Percentiles rank a stretch among this genome's conserved stretches.
Conservation (phyloP, 2,113 vertebrate species). For the Podilymbus podiceps region DNA sequence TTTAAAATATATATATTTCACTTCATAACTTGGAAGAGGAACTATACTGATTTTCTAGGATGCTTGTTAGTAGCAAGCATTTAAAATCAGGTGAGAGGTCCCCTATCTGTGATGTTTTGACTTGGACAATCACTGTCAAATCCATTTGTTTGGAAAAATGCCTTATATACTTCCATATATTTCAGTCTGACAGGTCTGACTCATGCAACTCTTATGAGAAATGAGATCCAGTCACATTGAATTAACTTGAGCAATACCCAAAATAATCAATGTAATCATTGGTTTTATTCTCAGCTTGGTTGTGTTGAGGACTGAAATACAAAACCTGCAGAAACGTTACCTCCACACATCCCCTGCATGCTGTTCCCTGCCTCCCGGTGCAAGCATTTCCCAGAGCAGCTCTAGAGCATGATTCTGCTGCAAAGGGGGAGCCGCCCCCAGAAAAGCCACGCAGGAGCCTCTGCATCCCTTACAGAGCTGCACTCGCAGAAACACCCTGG, state of each 20-base stretch:
- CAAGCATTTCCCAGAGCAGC: neutral
- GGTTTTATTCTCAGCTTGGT: neutral
- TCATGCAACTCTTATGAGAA: neutral
- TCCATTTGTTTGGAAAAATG: neutral
- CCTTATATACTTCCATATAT: neutral
- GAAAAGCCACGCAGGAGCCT: neutral
- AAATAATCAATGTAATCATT: neutral
- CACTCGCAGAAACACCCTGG: neutral
- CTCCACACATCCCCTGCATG: neutral
- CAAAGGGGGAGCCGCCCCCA: neutral
- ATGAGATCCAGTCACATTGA: neutral
- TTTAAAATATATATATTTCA: neutral
- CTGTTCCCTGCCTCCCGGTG: neutral
- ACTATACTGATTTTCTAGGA: neutral
- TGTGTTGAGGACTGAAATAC: neutral
- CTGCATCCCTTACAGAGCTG: neutral
- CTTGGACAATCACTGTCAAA: neutral
- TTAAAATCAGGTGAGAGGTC: neutral
- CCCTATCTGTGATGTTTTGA: neutral
- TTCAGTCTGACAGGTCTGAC: neutral
- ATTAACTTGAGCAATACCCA: neutral
- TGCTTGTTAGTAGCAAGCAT: neutral
- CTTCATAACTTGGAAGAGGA: neutral
- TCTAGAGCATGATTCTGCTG: neutral
- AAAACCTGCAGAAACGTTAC: neutral